A percentile compares a stretch with the other conserved stretches of the same genome.
Conservation (phyloP, 2,888 invertebrate genomes). For the Allolobophora icterica region DNA sequence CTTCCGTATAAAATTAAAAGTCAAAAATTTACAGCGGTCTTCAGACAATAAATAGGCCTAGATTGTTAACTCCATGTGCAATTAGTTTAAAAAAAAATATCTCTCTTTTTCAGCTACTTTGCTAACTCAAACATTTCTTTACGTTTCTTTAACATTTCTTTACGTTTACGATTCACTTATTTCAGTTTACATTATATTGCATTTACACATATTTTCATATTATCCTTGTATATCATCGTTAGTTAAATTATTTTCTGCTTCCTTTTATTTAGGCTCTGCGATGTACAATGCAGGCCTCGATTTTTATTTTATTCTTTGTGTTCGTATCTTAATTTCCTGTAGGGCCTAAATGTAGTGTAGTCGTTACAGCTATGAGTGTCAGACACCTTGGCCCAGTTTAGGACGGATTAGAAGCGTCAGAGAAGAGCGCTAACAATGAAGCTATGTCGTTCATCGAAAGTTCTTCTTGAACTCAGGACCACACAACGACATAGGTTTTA, state of each 20-base stretch:
- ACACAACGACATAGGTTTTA: background rate
- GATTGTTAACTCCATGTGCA: background rate
- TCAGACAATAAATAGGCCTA: background rate
- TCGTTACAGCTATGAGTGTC: too few species aligned
- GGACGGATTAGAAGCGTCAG: background rate
- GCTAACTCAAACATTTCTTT: background rate
- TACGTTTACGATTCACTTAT: background rate
- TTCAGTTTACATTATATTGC: background rate
- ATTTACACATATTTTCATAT: background rate
- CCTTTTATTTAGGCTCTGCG: background rate
- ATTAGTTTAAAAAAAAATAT: background rate
- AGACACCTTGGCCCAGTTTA: background rate
- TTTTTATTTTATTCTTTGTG: background rate
- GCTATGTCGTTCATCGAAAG: too few species aligned
- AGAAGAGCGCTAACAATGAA: too few species aligned
- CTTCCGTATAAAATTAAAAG: background rate
- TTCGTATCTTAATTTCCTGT: background rate
- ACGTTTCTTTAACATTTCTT: background rate
- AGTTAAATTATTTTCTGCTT: background rate
- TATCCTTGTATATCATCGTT: background rate
- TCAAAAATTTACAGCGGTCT: background rate
- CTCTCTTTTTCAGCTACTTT: background rate
- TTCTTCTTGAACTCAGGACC: background rate
- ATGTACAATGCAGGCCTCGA: background rate
- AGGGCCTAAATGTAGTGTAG: background rate